Evolutionary conservation across 2,113 vertebrate species (phyloP), one percentile per base, ranked within the genome.

Genomic region (Spea multiplicata): DNA sequence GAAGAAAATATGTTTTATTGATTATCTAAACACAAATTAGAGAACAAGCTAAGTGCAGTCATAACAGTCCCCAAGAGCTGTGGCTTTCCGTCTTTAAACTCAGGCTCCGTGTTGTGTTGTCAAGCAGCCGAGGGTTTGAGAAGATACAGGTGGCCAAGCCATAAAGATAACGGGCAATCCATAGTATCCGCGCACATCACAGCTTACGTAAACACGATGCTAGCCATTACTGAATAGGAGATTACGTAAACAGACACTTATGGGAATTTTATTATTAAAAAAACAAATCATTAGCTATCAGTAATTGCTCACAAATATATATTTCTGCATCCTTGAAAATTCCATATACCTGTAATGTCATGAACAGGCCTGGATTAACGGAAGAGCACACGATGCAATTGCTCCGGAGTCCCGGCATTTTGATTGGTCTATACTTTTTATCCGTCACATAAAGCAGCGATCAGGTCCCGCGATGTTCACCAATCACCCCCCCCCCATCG

Each of bases 121-220:
- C 55, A 76, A 45, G 74, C n/a, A 67, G 12, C 59, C 0, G 44
- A 50, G 3, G 66, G 8, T 30, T 46, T 76, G 75, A 70, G 75
- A 76, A 70, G 46, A 46, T 30, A n/a, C 75, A 76, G 75, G 6
- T 76, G 75, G 66, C 66, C 17, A 65, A 75, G 17, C 57, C 74
- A 76, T 76, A 68, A 55, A 68, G 74, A 76, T 76, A 76, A 68
- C 67, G 50, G 10, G 5, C 65, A 44, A 68, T 76, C 74, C 30
- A 55, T 53, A 59, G 50, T 67, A 59, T 57, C 12, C 47, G 65
- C 44, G 49, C 55, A 61, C 66, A 61, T 47, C 0, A 12, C 65
- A 30, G 17, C 6, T 45, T 59, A 66, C 30, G 66, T 61, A 69
- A 59, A 76, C 66, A 76, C 8, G 1, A 45, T 3, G 66, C 16